Base-by-base conservation (phyloP, 2,888 invertebrate species). In the Caenorhabditis doughertyi region DNA sequence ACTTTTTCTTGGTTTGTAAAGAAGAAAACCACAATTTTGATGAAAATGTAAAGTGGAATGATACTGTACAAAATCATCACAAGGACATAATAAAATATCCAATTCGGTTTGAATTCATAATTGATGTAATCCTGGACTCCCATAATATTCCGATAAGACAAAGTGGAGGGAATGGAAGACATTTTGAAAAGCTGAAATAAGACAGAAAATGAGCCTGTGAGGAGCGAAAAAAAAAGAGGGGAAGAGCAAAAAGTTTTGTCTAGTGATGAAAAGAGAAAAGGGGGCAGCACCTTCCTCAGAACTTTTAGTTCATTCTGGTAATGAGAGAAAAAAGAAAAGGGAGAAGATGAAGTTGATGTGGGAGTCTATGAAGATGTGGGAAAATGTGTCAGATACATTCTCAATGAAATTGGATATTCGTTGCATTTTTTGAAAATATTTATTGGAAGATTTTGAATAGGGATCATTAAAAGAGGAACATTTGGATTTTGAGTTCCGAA, bases 11-110 rank as follows among this genome's bases (percentile, higher is more conserved):
- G 29, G 2, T 39, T 39, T 7, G 39, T 23, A 4, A 39, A 13
- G 23, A 58, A 23, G 39, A 58, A n/a, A 55, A 64, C 42, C 32
- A 44, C 9, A 44, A 64, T 73, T 44, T 44, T 53, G 11, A 23
- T 13, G 51, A 55, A 64, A 2, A 73, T 35, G 9, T 35, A n/a
- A 1, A 51, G 23, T 8, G 51, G 39, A 0, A 47, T 35, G 13
- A 73, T 47, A 42, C 42, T 64, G 64, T 73, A 58, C 0, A 51
- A n/a, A 29, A 18, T 9, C 64, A 32, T 53, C 8, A 21, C 13
- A 2, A 21, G 16, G 11, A 58, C 21, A 3, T 35, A 39, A 21
- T 18, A 58, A 23, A 35, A 58, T 3, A 64, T 55, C 62, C 55
- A 55, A 42, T 64, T 64, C 3, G 23, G 27, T 27, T 39, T 8